Conservation (phyloP, 2,797 vertebrate genomes). For the Dromococcyx pavoninus region DNA sequence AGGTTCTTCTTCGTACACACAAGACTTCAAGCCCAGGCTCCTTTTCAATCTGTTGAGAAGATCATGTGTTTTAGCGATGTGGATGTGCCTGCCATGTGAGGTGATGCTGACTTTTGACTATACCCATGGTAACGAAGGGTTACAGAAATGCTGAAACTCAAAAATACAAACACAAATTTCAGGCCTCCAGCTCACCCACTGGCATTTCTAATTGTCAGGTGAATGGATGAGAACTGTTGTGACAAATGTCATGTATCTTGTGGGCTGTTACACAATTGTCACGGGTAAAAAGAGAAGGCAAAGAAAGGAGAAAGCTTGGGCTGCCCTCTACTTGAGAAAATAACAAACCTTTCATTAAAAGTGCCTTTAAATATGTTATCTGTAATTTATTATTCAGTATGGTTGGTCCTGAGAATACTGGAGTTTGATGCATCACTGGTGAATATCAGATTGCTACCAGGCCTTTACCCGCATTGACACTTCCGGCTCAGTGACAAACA, state of each 20-base stretch:
- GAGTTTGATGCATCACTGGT: background rate
- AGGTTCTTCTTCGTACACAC: background rate
- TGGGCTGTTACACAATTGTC: slow-evolving; percentile 27
- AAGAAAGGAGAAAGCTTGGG: background rate
- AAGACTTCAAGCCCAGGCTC: background rate
- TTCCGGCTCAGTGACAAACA: background rate
- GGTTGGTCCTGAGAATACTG: background rate
- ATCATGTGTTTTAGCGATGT: background rate
- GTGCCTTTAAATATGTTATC: background rate
- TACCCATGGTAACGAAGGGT: slow-evolving; percentile 61
- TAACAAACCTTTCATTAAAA: background rate
- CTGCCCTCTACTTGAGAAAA: background rate
- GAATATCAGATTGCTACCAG: background rate
- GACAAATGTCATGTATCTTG: slow-evolving; percentile 78
- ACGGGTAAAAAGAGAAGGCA: background rate
- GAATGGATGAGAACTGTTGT: slow-evolving; percentile 68
- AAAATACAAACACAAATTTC: slow-evolving; percentile 66
- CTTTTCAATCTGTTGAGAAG: background rate
- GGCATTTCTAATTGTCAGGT: slow-evolving; percentile 74
- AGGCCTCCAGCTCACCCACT: slow-evolving; percentile 36
- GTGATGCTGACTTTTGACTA: background rate
- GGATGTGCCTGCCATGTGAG: background rate
- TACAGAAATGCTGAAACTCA: slow-evolving; percentile 56
- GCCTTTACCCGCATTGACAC: background rate
- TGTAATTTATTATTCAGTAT: background rate